These are phyloP conservation scores for Silvanus unidentatus DNA, from an alignment of 2,888 invertebrate genomes.

Conservation along the genomic window DNA sequence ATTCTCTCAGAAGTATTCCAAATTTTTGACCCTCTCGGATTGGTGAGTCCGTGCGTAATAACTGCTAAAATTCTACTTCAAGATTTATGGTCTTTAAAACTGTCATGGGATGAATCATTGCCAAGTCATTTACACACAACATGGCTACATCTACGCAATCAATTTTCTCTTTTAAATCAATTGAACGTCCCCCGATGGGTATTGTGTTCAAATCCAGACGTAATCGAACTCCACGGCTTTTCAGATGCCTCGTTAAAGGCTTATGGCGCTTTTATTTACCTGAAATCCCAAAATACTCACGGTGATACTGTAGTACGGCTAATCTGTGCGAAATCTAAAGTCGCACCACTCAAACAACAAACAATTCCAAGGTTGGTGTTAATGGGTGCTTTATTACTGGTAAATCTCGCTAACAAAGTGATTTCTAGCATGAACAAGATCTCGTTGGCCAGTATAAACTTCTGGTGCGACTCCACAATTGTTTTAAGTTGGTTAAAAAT, in stretches of 20 bases:
- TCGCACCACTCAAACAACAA: not conserved
- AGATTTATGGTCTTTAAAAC: too few species aligned
- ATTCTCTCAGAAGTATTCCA: too few species aligned
- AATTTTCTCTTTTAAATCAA: too few species aligned
- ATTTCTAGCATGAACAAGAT: not conserved
- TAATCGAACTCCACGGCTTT: not conserved
- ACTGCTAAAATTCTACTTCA: too few species aligned
- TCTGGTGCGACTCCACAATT: conserved; percentile 7
- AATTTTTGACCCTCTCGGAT: too few species aligned
- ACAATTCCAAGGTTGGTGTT: not conserved
- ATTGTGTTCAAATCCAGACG: too few species aligned
- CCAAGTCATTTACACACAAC: too few species aligned
- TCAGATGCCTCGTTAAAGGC: not conserved
- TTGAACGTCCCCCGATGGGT: too few species aligned
- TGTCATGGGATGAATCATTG: too few species aligned
- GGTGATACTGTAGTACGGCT: not conserved
- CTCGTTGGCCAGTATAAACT: not conserved
- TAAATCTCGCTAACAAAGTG: not conserved
- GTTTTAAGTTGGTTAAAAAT: conserved; percentile 7
- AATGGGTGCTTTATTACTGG: not conserved
- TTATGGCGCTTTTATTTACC: conserved; percentile 8
- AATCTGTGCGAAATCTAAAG: not conserved
- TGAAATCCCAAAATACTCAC: not conserved
- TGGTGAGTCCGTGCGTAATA: too few species aligned
- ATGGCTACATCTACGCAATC: too few species aligned